These are phyloP conservation scores for Gadus chalcogrammus DNA, from an alignment of 2,113 vertebrate species.

Conservation along the genomic window DNA sequence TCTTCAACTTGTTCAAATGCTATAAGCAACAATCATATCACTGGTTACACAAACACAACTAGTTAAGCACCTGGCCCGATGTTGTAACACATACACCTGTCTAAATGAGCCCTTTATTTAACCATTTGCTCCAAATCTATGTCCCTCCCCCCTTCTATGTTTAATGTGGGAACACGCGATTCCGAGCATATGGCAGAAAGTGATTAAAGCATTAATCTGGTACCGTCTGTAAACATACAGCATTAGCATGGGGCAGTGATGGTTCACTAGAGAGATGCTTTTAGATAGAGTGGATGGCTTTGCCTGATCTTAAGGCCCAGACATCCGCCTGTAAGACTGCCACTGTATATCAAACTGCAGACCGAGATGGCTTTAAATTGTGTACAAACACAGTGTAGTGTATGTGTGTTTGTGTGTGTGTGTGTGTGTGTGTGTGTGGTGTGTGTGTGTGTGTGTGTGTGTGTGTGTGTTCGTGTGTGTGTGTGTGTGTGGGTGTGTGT, in stretches of 20 bases:
- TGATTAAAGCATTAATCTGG: not conserved
- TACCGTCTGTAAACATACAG: not conserved
- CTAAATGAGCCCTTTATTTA: no score
- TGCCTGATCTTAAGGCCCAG: constrained; percentile 29
- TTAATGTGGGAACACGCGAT: not conserved
- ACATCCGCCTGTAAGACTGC: constrained; percentile 36
- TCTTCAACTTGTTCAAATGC: no score
- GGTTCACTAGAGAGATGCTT: constrained; percentile 19
- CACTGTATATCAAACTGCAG: constrained; percentile 47
- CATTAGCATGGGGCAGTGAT: constrained; percentile 1
- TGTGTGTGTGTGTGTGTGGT: constrained; percentile 29
- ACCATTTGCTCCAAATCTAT: no score
- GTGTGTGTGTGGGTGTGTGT: constrained; percentile 47
- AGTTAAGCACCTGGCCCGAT: no score
- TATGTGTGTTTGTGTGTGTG: constrained; percentile 23
- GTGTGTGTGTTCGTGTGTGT: constrained; percentile 13
- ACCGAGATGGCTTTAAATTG: constrained; percentile 50
- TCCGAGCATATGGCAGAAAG: not conserved
- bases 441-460: constrained; percentile 20
- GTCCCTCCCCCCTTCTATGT: not conserved
- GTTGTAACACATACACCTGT: no score
- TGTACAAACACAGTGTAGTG: constrained; percentile 36
- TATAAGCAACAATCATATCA: no score
- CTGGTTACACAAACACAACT: no score
- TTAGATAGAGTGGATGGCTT: constrained; percentile 34